phyloP scores from a whole-genome alignment of 2,113 vertebrate genomes.

The Sebastes fasciatus region DNA sequence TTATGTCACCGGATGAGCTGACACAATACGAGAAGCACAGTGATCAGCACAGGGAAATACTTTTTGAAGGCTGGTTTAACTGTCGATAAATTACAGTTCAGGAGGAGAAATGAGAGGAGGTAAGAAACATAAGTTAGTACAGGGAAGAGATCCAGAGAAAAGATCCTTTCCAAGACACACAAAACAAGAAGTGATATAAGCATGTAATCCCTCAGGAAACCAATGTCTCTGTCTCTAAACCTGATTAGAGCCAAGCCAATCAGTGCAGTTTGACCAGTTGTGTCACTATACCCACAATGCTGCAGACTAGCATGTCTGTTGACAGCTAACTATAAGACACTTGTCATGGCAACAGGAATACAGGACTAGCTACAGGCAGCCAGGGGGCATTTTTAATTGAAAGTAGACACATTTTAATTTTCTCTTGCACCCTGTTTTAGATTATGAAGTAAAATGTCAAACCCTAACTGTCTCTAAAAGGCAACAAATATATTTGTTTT shows the following conservation, averaged over 20 bases:
- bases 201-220: constrained; percentile 55
- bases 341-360: constrained; percentile 31
- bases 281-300: constrained; percentile 42
- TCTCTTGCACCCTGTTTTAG: no score
- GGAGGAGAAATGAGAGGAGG: neutral
- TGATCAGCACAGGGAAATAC: constrained; percentile 6
- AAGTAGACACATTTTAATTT: neutral
- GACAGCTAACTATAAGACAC: constrained; percentile 7
- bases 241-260: constrained; percentile 65
- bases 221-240: constrained; percentile 53
- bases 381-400: neutral
- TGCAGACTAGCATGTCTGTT: constrained; percentile 14
- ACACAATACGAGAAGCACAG: constrained; percentile 6
- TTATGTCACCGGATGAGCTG: constrained; percentile 39
- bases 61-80: neutral
- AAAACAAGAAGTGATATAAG: constrained; percentile 38
- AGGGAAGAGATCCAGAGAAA: neutral
- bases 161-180: constrained; percentile 4
- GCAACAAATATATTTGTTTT: neutral
- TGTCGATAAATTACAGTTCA: constrained; percentile 14
- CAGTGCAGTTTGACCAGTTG: constrained; percentile 43
- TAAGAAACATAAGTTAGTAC: neutral
- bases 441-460: neutral
- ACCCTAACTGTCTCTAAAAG: neutral
- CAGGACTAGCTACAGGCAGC: constrained; percentile 15